Conservation (phyloP, 2,113 vertebrate genomes). For the Sebastes fasciatus region DNA sequence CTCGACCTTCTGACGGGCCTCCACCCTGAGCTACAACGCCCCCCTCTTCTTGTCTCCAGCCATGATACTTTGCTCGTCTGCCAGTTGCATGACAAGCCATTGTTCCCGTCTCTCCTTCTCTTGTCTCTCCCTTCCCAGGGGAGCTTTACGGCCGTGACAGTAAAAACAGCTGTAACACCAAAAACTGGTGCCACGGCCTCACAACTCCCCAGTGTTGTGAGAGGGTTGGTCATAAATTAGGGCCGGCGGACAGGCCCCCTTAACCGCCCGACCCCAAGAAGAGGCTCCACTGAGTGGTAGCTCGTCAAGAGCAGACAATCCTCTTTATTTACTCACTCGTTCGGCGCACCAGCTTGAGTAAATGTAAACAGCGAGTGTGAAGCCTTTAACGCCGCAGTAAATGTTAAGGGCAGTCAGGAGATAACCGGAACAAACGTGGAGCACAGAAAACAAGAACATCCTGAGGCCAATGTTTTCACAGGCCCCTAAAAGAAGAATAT, state of each 20-base stretch:
- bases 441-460: slow-evolving; percentile 12
- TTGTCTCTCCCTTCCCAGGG: slow-evolving; percentile 62
- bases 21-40: slow-evolving; percentile 10
- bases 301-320: slow-evolving; percentile 51
- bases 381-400: slow-evolving; percentile 52
- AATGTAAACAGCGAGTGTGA: slow-evolving; percentile 53
- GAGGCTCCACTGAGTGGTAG: slow-evolving; percentile 51
- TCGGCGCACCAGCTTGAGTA: slow-evolving; percentile 40
- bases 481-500: not conserved
- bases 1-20: slow-evolving; percentile 31
- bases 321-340: slow-evolving; percentile 66
- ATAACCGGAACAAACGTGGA: slow-evolving; percentile 29
- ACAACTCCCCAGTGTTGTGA: slow-evolving; percentile 71
- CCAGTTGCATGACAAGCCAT: slow-evolving; percentile 54
- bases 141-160: slow-evolving; percentile 80
- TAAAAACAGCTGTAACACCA: slow-evolving; percentile 81
- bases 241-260: slow-evolving; percentile 59
- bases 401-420: slow-evolving; percentile 39
- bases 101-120: slow-evolving; percentile 58
- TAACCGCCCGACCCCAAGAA: slow-evolving; percentile 64
- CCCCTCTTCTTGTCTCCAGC: slow-evolving; percentile 24
- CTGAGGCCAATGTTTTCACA: slow-evolving; percentile 10
- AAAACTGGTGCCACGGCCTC: slow-evolving; percentile 68
- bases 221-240: slow-evolving; percentile 74
- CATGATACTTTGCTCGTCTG: slow-evolving; percentile 34